Percentiles rank a stretch among this genome's conserved stretches.
phyloP scores from a whole-genome alignment of 2,888 invertebrate genomes.

The Patella pellucida region DNA sequence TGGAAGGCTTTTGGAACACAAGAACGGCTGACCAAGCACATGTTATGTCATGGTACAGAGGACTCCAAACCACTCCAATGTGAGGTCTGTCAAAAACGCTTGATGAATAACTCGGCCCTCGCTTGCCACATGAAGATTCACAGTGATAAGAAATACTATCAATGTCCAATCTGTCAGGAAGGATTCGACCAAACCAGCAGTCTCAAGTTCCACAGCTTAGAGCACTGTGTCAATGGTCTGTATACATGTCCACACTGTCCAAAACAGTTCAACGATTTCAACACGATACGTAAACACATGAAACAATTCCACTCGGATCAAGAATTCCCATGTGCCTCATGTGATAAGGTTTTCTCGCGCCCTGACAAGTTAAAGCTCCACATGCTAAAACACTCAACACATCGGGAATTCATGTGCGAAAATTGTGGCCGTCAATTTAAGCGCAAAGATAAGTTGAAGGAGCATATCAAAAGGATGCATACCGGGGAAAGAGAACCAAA shows the following conservation, averaged over 20 bases:
- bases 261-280: constrained; percentile 80
- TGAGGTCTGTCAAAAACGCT: constrained; percentile 71
- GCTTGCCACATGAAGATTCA: constrained; percentile 82
- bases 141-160: constrained; percentile 76
- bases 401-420: constrained; percentile 81
- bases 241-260: constrained; percentile 81
- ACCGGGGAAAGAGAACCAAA: constrained; percentile 71
- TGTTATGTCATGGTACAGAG: constrained; percentile 78
- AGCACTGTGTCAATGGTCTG: constrained; percentile 77
- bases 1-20: constrained; percentile 78
- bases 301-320: constrained; percentile 81
- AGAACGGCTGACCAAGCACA: constrained; percentile 78
- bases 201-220: constrained; percentile 80
- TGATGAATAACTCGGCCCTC: constrained; percentile 81
- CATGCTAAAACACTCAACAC: constrained; percentile 78
- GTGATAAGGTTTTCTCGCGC: constrained; percentile 80
- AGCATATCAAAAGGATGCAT: constrained; percentile 81
- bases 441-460: constrained; percentile 78
- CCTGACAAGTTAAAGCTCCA: constrained; percentile 82
- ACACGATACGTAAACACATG: constrained; percentile 81
- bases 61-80: constrained; percentile 79
- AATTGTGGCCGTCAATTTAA: constrained; percentile 85
- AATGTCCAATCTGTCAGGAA: constrained; percentile 82
- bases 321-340: constrained; percentile 79
- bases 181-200: constrained; percentile 74